Conservation (phyloP, 1,140 invertebrate genomes). For the Drosophila oshimai region DNA sequence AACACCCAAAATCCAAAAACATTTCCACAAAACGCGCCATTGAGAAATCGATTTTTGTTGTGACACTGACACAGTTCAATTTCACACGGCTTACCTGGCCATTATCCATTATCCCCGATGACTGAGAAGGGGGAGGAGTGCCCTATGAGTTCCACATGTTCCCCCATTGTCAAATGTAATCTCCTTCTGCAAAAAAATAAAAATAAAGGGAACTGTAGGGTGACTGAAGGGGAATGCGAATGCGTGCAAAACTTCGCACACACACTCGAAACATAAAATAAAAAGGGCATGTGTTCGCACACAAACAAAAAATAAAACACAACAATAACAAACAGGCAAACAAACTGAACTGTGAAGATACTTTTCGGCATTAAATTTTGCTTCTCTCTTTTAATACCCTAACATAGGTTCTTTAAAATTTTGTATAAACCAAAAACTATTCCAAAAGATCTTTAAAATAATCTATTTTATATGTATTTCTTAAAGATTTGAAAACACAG, state of each 20-base stretch:
- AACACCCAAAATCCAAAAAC: slow-evolving; percentile 6
- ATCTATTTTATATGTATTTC: too few relatives aligned
- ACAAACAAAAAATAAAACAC: slow-evolving; percentile 25
- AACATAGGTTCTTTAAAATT: neutral
- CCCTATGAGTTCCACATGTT: slow-evolving; percentile 26
- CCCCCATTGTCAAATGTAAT: slow-evolving; percentile 61
- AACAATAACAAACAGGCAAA: slow-evolving; percentile 38
- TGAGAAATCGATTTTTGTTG: slow-evolving; percentile 35
- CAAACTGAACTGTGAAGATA: slow-evolving; percentile 45
- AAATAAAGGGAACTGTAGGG: neutral
- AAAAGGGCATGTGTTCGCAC: slow-evolving; percentile 60
- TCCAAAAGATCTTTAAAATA: neutral
- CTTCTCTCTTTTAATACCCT: slow-evolving; percentile 4
- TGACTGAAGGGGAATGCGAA: slow-evolving; percentile 28
- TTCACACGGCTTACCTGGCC: slow-evolving; percentile 44
- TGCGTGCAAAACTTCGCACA: slow-evolving; percentile 46
- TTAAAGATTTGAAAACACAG: too few relatives aligned
- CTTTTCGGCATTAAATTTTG: slow-evolving; percentile 60
- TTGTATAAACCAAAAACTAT: neutral
- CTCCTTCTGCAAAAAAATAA: slow-evolving; percentile 13
- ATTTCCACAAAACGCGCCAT: slow-evolving; percentile 3
- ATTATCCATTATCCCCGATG: slow-evolving; percentile 23
- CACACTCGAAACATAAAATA: slow-evolving; percentile 37
- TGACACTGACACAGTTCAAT: slow-evolving; percentile 47
- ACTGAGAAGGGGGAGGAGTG: slow-evolving; percentile 6